Base-by-base conservation (phyloP, 2,113 vertebrate genomes). In the Macrotus californicus region DNA sequence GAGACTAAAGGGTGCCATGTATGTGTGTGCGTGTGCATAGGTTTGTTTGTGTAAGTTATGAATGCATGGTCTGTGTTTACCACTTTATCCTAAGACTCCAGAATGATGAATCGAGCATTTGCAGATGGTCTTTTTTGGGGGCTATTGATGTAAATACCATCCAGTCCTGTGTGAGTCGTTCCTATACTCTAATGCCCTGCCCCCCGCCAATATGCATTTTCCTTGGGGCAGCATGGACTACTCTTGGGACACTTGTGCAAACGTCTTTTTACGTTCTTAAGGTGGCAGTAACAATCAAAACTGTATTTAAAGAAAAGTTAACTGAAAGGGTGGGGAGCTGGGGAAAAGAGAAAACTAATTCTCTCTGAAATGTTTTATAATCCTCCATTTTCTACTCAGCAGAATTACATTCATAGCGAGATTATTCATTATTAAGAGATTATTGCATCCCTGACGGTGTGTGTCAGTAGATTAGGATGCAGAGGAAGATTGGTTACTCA, bases 351-450 rank as follows among this genome's bases (percentile, higher is more conserved):
- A 81, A 94, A 67, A 85, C 3, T 81, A 94, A 95, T 97, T 97
- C 88, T 96, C 94, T 89, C 52, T 59, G 70, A 96, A 59, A 69
- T 97, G 43, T 73, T 96, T 93, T 95, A 83, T 98, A 98, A 98
- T 98, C 97, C 96, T 98, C 87, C 81, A 96, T 98, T 98, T 98
- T 98, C 92, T 97, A 91, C 96, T 97, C 87, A 96, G 91, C 93
- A 96, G 89, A 98, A 97, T 97, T 87, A 96, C 97, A 98, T 96
- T 97, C 92, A 94, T 67, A 92, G 96, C 11, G 46, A 95, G 97
- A 98, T 98, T 98, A 97, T 97, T 98, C 95, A 97, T 98, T 98
- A 98, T 98, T 98, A 98, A 98, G 93, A 96, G 97, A 95, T 98
- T 98, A 98, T 97, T 98, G 98, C 94, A 97, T 92, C 96, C 92